Conservation (phyloP, 2,888 invertebrate genomes). For the Tinea semifulvella region DNA sequence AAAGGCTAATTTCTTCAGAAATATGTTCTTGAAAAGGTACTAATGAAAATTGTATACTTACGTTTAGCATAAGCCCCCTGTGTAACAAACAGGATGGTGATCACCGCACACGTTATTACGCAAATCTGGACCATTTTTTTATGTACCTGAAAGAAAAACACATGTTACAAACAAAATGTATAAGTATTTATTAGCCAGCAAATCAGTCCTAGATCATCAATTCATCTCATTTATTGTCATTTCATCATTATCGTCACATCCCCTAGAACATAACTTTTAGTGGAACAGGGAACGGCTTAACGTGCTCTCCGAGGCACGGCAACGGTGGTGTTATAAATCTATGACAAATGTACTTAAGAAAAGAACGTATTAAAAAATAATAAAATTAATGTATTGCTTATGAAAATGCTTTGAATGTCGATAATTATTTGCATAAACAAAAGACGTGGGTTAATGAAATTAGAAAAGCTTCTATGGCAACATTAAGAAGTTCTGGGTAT, state of each 20-base stretch:
- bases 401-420: conserved; percentile 2
- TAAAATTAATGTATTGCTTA: background rate
- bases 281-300: too few relatives aligned
- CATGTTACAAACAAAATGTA: too few relatives aligned
- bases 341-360: background rate
- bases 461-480: background rate
- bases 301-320: too few relatives aligned
- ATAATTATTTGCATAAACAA: background rate
- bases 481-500: background rate
- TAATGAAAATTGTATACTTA: conserved; percentile 28
- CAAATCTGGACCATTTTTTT: conserved; percentile 41
- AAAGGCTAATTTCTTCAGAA: too few relatives aligned
- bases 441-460: conserved; percentile 1
- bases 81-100: conserved; percentile 39
- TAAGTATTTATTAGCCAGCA: too few relatives aligned
- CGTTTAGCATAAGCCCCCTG: conserved; percentile 52
- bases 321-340: too few relatives aligned
- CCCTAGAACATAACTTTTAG: too few relatives aligned
- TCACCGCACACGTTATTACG: conserved; percentile 33
- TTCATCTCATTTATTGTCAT: too few relatives aligned
- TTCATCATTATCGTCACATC: too few relatives aligned
- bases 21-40: too few relatives aligned
- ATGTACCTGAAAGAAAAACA: conserved; percentile 21
- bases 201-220: too few relatives aligned
- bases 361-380: background rate